Conservation (phyloP, 2,888 invertebrate species). For the Nomada goodeniana region DNA sequence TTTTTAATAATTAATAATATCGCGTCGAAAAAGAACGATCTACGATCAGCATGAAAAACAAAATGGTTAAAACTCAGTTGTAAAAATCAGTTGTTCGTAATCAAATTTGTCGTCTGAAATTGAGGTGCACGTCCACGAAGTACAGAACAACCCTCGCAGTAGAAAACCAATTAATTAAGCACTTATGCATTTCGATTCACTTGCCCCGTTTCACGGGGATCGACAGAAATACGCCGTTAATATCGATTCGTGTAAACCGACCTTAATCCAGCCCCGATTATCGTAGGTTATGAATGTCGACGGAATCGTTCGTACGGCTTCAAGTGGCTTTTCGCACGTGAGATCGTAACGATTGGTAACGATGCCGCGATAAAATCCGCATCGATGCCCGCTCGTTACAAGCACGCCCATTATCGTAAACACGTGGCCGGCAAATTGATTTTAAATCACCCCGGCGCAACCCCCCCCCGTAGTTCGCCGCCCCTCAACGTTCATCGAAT, state of each 20-base stretch:
- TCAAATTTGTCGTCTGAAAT: no score
- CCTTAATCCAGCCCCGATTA: slow-evolving; percentile 48
- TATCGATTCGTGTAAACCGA: slow-evolving; percentile 6
- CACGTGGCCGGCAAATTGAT: slow-evolving; percentile 69
- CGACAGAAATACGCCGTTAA: slow-evolving; percentile 20
- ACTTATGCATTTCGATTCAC: background rate
- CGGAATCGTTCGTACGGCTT: slow-evolving; percentile 55
- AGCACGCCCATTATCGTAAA: slow-evolving; percentile 70
- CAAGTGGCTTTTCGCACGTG: slow-evolving; percentile 41
- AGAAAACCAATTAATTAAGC: background rate
- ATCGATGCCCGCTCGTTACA: slow-evolving; percentile 58
- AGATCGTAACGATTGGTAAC: slow-evolving; percentile 30
- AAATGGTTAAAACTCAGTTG: no score
- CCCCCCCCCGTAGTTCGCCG: background rate
- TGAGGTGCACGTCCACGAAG: background rate
- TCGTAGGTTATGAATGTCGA: slow-evolving; percentile 64
- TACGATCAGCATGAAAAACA: no score
- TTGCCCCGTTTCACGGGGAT: background rate
- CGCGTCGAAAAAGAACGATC: no score
- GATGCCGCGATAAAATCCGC: slow-evolving; percentile 59
- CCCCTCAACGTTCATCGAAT: slow-evolving; percentile 12
- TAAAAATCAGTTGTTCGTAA: no score
- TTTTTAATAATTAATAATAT: no score
- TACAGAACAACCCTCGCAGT: background rate
- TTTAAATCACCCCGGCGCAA: slow-evolving; percentile 60